Base-by-base conservation (phyloP, 2,888 invertebrate species). In the Teleogryllus oceanicus region DNA sequence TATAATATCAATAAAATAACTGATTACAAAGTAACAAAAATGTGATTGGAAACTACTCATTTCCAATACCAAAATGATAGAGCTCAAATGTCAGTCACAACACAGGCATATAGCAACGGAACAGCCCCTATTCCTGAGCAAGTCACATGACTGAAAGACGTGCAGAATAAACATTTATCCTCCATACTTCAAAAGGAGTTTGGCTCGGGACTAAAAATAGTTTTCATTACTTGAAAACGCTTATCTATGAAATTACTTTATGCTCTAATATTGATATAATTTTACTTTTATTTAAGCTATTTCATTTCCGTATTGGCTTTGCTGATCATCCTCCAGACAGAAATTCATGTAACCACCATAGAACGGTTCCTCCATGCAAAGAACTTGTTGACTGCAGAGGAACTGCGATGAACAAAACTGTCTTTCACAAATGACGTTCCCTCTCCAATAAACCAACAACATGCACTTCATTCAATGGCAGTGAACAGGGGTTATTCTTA, bases 91-190 rank as follows among this genome's bases (percentile, higher is more conserved):
- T 37, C 37, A 37, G 37, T 37, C 37, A 37, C 74, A 74, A 20
- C 20, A 74, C 18, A 20, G 74, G 20, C 74, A 75, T 75, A 75
- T 75, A 75, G 75, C 75, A 75, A 75, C 20, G 75, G 75, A 81
- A 80, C 82, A 80, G 79, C 81, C 78, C 77, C 62, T 75, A 80
- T 82, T 80, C 82, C 82, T 82, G 82, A 82, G 82, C 80, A 82
- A 80, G 77, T 80, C 79, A 76, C 80, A 37, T 37, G 77, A 75
- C 49, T 81, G 78, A 80, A 80, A 80, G 79, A 80, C 78, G 79
- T 74, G 78, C 79, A 77, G 76, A 77, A 74, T 76, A 50, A 24
- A 76, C 75, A 49, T 20, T 74, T 77, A 49, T 50, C 16, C n/a
- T 79, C 51, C 24, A 20, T 37, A 49, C 74, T 62, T 78, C 50